These are phyloP conservation scores for Cerastoderma edule DNA, from an alignment of 2,888 invertebrate genomes.

Conservation along the genomic window DNA sequence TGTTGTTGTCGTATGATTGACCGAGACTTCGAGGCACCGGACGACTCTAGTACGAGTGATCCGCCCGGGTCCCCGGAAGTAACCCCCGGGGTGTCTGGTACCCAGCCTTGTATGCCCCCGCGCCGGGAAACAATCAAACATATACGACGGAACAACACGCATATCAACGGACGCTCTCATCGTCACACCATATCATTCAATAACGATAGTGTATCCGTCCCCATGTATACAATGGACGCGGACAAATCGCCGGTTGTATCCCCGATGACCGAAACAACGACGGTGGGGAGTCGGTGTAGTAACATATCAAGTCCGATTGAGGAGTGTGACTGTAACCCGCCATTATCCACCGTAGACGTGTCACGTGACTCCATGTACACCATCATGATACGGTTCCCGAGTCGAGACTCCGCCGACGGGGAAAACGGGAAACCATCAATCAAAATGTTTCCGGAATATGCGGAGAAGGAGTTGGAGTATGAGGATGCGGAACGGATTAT, in stretches of 20 bases:
- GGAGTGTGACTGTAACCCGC: slow-evolving; percentile 18
- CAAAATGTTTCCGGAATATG: slow-evolving; percentile 86
- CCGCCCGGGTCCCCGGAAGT: slow-evolving; percentile 82
- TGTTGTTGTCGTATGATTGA: slow-evolving; percentile 85
- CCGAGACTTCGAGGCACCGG: slow-evolving; percentile 87
- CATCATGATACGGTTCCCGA: slow-evolving; percentile 92
- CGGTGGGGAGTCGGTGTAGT: slow-evolving; percentile 41
- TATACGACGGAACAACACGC: slow-evolving; percentile 2
- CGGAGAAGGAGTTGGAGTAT: slow-evolving; percentile 45
- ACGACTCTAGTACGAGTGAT: slow-evolving; percentile 83
- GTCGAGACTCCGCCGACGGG: slow-evolving; percentile 41
- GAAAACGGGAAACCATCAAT: slow-evolving; percentile 68
- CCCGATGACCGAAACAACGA: slow-evolving; percentile 51
- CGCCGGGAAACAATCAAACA: slow-evolving; percentile 13
- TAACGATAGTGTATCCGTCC: slow-evolving; percentile 45
- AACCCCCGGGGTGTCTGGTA: slow-evolving; percentile 3
- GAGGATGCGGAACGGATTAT: slow-evolving; percentile 29
- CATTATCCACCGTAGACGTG: slow-evolving; percentile 28
- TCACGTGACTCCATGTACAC: slow-evolving; percentile 89
- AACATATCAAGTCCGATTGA: slow-evolving; percentile 34
- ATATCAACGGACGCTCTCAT: slow-evolving; percentile 30
- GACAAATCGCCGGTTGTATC: slow-evolving; percentile 44
- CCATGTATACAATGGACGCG: slow-evolving; percentile 44
- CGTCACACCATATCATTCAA: slow-evolving; percentile 25
- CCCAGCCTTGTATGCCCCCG: slow-evolving; percentile 28